A percentile compares a stretch with the other conserved stretches of the same genome.
These are phyloP conservation scores for Siniperca obscura DNA, from an alignment of 2,797 vertebrate species.

Conservation along the genomic window DNA sequence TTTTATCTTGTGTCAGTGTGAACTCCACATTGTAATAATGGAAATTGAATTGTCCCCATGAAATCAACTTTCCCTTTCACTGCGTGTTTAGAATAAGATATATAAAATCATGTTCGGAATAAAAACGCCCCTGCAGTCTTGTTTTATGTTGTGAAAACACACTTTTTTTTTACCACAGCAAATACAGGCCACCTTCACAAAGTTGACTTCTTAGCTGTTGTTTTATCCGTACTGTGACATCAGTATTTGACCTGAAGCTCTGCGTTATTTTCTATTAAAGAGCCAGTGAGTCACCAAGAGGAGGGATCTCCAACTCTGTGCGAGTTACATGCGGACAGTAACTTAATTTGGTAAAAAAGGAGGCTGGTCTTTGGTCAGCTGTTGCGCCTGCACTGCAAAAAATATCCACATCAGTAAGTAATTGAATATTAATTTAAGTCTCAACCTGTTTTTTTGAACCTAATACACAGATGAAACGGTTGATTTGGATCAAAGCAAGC, in stretches of 20 bases:
- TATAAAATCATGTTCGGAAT: conserved; percentile 63
- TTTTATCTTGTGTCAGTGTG: conserved; percentile 57
- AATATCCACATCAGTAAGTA: neutral
- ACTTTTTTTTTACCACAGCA: neutral
- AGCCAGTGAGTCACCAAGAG: conserved; percentile 77
- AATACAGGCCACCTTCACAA: neutral
- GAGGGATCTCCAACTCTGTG: conserved; percentile 33
- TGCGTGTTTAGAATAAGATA: conserved; percentile 61
- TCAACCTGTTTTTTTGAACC: rapidly evolving
- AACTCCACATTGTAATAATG: conserved; percentile 59
- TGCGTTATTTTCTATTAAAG: conserved; percentile 82
- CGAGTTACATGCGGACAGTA: conserved; percentile 56
- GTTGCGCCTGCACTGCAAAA: conserved; percentile 72
- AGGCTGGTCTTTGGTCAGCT: conserved; percentile 79
- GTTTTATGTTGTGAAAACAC: conserved; percentile 3
- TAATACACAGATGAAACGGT: rapidly evolving
- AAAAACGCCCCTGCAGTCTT: conserved; percentile 35
- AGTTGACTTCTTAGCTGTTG: conserved; percentile 53
- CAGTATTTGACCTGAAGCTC: conserved; percentile 64
- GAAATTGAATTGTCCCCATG: conserved; percentile 51
- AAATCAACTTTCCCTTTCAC: conserved; percentile 41
- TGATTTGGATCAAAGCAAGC: rapidly evolving
- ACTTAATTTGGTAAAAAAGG: conserved; percentile 74
- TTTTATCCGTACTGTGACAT: conserved; percentile 78
- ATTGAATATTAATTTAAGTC: neutral